These are phyloP conservation scores for Cavia porcellus DNA, from an alignment of 2,113 vertebrate genomes.

Conservation along the genomic window DNA sequence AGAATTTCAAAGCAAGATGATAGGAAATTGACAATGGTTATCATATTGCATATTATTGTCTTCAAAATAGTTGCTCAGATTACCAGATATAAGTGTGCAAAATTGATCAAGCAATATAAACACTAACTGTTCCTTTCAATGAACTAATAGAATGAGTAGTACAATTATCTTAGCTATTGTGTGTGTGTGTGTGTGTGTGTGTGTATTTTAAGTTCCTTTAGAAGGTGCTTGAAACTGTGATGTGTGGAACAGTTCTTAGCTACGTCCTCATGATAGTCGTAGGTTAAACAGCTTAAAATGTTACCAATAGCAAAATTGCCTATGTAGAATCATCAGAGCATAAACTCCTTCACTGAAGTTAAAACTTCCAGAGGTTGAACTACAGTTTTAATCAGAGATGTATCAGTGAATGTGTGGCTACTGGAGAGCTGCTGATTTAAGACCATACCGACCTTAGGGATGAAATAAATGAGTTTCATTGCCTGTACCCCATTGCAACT, in stretches of 20 bases:
- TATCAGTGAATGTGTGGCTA: background rate
- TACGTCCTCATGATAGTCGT: background rate
- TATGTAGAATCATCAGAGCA: background rate
- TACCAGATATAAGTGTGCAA: too few species aligned
- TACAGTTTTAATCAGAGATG: background rate
- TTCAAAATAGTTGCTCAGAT: too few species aligned
- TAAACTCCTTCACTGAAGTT: background rate
- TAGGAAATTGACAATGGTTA: too few species aligned
- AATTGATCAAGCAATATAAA: too few species aligned
- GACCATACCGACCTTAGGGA: background rate
- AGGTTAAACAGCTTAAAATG: background rate
- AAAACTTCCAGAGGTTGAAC: background rate
- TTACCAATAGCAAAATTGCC: background rate
- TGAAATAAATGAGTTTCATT: background rate
- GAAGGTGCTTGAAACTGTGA: background rate
- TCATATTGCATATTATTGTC: too few species aligned
- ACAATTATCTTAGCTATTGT: too few species aligned
- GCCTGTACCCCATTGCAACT: background rate
- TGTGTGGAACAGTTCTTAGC: background rate
- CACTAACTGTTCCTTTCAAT: too few species aligned
- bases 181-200: too few species aligned
- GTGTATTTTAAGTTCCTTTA: background rate
- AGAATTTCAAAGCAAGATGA: too few species aligned
- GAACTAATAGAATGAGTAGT: too few species aligned
- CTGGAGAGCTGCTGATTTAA: background rate